phyloP scores from a whole-genome alignment of 2,113 vertebrate species.

The Cyanistes caeruleus region DNA sequence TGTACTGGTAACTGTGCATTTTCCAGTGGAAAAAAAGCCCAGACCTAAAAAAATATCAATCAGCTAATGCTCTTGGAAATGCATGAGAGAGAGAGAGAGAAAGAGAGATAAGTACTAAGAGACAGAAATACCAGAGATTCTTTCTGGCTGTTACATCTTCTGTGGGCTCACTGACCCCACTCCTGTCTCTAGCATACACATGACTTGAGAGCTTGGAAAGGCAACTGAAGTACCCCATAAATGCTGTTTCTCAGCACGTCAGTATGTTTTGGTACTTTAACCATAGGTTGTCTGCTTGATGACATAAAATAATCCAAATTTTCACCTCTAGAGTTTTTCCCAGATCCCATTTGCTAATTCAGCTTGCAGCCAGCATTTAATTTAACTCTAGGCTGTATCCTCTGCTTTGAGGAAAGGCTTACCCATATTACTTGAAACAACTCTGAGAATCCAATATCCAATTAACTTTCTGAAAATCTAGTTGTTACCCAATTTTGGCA shows the following conservation, averaged over 20 bases:
- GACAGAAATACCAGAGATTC: background rate
- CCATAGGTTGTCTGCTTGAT: background rate
- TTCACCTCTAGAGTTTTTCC: background rate
- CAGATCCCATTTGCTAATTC: background rate
- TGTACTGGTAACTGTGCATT: background rate
- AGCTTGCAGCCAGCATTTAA: background rate
- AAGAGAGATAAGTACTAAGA: background rate
- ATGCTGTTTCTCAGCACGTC: background rate
- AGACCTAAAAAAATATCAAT: background rate
- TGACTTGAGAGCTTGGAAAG: background rate
- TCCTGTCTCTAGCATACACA: background rate
- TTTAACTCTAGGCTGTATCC: background rate
- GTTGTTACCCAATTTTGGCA: background rate
- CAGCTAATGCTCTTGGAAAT: background rate
- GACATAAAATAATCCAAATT: background rate
- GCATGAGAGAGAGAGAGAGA: background rate
- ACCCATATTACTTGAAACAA: background rate
- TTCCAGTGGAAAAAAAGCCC: background rate
- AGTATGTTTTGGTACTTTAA: background rate
- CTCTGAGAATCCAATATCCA: background rate
- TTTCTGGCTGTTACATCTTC: background rate
- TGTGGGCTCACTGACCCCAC: background rate
- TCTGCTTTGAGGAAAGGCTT: background rate
- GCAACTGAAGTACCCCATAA: background rate
- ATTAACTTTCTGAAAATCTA: constrained; percentile 3